A percentile compares a stretch with the other conserved stretches of the same genome.
These are phyloP conservation scores for Petrocephalus schoutedeni DNA, from an alignment of 2,797 vertebrate genomes.

Conservation along the genomic window DNA sequence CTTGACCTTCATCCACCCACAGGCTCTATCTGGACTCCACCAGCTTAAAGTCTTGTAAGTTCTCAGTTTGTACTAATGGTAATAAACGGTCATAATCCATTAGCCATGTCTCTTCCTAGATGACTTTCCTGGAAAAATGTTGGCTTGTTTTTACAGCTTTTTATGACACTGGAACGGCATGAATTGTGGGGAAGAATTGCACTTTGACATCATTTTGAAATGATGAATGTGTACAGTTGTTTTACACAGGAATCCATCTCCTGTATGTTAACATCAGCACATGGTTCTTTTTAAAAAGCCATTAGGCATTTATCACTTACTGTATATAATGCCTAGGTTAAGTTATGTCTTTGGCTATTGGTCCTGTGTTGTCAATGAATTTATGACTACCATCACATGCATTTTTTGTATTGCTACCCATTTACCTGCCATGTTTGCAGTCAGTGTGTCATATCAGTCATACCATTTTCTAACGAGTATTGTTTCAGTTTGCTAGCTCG, in stretches of 20 bases:
- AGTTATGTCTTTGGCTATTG: not conserved
- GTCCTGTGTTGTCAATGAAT: not conserved
- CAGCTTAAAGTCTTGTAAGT: constrained; percentile 99
- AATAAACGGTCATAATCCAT: not conserved
- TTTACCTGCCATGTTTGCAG: not conserved
- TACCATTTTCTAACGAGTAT: not conserved
- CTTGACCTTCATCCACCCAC: constrained; percentile 94
- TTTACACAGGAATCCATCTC: not conserved
- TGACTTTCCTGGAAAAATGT: not conserved
- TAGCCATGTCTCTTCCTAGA: not conserved
- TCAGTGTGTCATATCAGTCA: not conserved
- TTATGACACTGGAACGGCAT: not conserved
- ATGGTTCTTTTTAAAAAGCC: not conserved
- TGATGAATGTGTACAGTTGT: not conserved
- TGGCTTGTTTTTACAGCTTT: not conserved
- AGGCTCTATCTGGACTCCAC: constrained; percentile 92
- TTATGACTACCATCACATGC: not conserved
- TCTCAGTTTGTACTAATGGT: not conserved
- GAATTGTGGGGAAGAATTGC: not conserved
- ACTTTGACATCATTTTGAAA: not conserved
- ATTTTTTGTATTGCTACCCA: not conserved
- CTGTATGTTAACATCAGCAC: not conserved
- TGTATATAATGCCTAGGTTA: not conserved
- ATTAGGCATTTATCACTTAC: not conserved
- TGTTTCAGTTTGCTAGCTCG: not conserved